Conservation (phyloP, 2,888 invertebrate species). For the Anagyrus pseudococci region DNA sequence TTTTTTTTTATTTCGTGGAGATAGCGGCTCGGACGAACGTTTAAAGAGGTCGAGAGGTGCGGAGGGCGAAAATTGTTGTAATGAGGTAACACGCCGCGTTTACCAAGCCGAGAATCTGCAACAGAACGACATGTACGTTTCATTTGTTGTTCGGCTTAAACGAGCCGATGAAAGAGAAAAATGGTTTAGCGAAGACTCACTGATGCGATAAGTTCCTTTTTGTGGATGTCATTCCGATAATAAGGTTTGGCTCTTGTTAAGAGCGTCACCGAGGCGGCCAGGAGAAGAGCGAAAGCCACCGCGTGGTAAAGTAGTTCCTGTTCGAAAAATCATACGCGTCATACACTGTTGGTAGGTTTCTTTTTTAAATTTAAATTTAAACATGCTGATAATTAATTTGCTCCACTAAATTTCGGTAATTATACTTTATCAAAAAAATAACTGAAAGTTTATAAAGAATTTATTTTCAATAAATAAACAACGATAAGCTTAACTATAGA, state of each 20-base stretch:
- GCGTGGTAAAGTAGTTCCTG: conserved; percentile 86
- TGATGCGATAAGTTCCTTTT: conserved; percentile 75
- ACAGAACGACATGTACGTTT: conserved; percentile 45
- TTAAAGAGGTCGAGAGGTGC: conserved; percentile 78
- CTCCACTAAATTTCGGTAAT: no score
- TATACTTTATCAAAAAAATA: no score
- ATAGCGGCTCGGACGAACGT: no score
- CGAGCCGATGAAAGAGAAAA: background rate
- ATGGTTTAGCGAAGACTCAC: conserved; percentile 67
- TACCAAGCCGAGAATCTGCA: conserved; percentile 79
- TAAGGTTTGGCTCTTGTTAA: conserved; percentile 52
- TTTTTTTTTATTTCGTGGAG: no score
- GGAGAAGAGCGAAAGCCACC: conserved; percentile 74
- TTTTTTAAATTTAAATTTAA: background rate
- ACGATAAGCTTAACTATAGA: no score
- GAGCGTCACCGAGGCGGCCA: conserved; percentile 75
- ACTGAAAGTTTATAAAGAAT: no score
- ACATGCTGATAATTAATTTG: no score
- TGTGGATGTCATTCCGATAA: conserved; percentile 47
- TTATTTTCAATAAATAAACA: no score
- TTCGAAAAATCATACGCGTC: conserved; percentile 48
- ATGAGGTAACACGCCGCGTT: conserved; percentile 76
- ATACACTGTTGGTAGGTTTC: conserved; percentile 4
- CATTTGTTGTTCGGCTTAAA: background rate
- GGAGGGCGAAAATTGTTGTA: conserved; percentile 79